A percentile compares a stretch with the other conserved stretches of the same genome.
Conservation (phyloP, 2,113 vertebrate genomes). For the Aepyceros melampus region DNA sequence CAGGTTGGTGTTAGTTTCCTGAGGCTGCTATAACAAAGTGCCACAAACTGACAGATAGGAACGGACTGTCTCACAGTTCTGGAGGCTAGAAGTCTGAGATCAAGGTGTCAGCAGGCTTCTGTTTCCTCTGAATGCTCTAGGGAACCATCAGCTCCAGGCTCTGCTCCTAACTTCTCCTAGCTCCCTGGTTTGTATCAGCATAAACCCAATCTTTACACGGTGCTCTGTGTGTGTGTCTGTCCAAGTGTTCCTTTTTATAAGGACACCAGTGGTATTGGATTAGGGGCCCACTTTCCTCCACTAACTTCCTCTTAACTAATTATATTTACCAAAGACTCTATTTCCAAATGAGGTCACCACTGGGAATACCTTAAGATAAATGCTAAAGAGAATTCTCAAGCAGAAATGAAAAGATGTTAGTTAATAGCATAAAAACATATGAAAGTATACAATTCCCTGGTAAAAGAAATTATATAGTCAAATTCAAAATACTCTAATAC, state of each 20-base stretch:
- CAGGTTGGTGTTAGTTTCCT: neutral
- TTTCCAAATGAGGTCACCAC: neutral
- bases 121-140: neutral
- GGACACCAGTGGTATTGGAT: neutral
- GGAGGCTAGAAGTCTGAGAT: neutral
- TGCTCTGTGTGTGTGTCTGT: neutral
- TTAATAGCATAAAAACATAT: neutral
- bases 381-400: neutral
- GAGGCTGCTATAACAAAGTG: rapidly evolving
- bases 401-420: neutral
- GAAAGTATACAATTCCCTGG: neutral
- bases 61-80: neutral
- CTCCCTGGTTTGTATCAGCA: neutral
- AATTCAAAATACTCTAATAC: neutral
- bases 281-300: neutral
- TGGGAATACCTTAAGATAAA: neutral
- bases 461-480: neutral
- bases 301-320: neutral
- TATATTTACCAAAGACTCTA: neutral
- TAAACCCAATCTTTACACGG: neutral
- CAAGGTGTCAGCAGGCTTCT: neutral
- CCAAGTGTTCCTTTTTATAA: neutral
- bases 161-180: neutral
- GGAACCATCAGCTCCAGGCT: neutral
- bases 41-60: neutral